Base-by-base conservation (phyloP, 2,113 vertebrate species). In the Aptenodytes forsteri region DNA sequence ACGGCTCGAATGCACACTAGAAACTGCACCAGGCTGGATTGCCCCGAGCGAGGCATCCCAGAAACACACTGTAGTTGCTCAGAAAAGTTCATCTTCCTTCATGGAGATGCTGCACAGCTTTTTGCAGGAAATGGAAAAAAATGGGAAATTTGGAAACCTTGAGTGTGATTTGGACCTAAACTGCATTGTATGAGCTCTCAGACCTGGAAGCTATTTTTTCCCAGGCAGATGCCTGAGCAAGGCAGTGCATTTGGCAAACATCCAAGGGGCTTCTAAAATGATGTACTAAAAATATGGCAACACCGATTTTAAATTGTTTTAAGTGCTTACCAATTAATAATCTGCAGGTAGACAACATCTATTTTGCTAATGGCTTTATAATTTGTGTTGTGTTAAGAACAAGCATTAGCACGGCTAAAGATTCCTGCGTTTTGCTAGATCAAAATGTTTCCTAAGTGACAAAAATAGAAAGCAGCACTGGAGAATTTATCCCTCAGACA, bases 1-100 rank as follows among this genome's bases (percentile, higher is more conserved):
- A 84, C 2, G 0, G 38, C 58, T 52, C 50, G 14, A 34, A 12
- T 0, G 8, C 3, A 2, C 44, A 11, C 10, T 2, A 40, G 16
- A 47, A 47, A 11, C 46, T 8, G 67, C 69, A 25, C 18, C 36
- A 20, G 38, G 9, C 34, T n/a, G 67, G 38, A 14, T 2, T 34
- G 32, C 32, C 38, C 38, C 0, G 1, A 46, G 77, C 1, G 0
- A 44, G 20, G 23, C 38, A 26, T 10, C 46, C 34, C 58, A 36
- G 36, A 40, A 54, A 42, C 26, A 9, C 36, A 5, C 1, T 6
- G 22, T 1, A 64, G 42, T 14, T 44, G 22, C 49, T 38, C 0
- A 2, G 42, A 25, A 42, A 64, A 44, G 36, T 10, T 38, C 42
- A 36, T 13, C 23, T 46, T 52, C 32, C 56, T 16, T 34, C 36